Conservation (phyloP, 2,113 vertebrate genomes). For the Cromileptes altivelis region DNA sequence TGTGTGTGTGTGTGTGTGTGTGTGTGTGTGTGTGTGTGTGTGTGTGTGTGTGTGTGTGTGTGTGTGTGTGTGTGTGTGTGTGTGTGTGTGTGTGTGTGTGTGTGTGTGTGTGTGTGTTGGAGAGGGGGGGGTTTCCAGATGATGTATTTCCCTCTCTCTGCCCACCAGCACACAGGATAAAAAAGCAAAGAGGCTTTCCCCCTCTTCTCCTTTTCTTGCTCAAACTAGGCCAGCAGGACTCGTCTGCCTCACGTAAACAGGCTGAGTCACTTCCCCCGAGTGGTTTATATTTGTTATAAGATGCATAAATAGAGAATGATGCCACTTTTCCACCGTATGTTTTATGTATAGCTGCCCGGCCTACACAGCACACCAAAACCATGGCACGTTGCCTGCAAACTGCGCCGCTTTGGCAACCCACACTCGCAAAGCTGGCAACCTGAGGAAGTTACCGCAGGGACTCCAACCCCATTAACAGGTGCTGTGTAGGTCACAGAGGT, state of each 20-base stretch:
- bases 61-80: constrained; percentile 37
- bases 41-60: constrained; percentile 41
- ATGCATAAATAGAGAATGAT: constrained; percentile 36
- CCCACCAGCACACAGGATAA: constrained; percentile 28
- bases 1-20: constrained; percentile 24
- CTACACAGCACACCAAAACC: neutral
- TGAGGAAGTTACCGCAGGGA: constrained; percentile 18
- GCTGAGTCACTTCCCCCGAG: constrained; percentile 53
- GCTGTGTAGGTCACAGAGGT: constrained; percentile 37
- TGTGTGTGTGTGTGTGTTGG: constrained; percentile 28
- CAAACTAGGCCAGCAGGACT: constrained; percentile 59
- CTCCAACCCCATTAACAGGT: constrained; percentile 39
- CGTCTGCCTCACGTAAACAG: constrained; percentile 33
- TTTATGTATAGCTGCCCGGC: constrained; percentile 30
- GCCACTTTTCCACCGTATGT: constrained; percentile 33
- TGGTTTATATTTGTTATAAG: constrained; percentile 19
- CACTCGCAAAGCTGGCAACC: constrained; percentile 27
- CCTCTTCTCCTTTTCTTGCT: constrained; percentile 23
- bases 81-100: constrained; percentile 37
- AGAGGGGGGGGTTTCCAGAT: constrained; percentile 36
- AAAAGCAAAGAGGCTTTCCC: constrained; percentile 57
- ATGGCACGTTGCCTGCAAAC: constrained; percentile 1
- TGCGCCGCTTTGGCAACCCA: neutral
- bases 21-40: constrained; percentile 11
- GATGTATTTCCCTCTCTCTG: constrained; percentile 48